Evolutionary conservation across 1,140 invertebrate genomes (phyloP).

Genomic region (Aporrectodea caliginosa): DNA sequence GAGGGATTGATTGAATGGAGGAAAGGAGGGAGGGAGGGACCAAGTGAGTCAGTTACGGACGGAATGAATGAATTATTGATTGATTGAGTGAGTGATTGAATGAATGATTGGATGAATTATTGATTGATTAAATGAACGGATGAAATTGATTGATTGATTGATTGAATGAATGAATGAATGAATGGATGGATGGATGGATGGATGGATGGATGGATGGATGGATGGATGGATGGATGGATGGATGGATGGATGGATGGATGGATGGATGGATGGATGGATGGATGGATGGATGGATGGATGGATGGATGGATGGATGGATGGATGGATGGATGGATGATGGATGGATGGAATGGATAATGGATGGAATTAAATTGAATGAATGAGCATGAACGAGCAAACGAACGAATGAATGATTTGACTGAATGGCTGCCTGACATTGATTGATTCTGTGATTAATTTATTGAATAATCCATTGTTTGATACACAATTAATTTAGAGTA

Average conservation of each 20-base stretch:
- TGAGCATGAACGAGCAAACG: slow-evolving; percentile 32
- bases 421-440: slow-evolving; percentile 32
- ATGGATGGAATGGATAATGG: slow-evolving; percentile 34
- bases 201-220: background rate
- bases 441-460: background rate
- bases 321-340: slow-evolving; percentile 28
- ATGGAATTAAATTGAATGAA: slow-evolving; percentile 32
- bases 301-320: background rate
- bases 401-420: slow-evolving; percentile 33
- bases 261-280: background rate
- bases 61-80: background rate
- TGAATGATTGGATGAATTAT: background rate
- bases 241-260: background rate
- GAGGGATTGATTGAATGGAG: background rate
- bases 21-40: background rate
- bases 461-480: background rate
- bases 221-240: background rate
- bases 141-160: background rate
- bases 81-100: background rate
- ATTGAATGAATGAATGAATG: background rate
- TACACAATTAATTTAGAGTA: no score
- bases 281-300: background rate
- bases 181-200: background rate
- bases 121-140: background rate
- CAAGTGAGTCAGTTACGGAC: background rate